Evolutionary conservation across 2,797 vertebrate genomes (phyloP), one percentile per base, ranked within the genome.

Genomic region (Picus viridis): DNA sequence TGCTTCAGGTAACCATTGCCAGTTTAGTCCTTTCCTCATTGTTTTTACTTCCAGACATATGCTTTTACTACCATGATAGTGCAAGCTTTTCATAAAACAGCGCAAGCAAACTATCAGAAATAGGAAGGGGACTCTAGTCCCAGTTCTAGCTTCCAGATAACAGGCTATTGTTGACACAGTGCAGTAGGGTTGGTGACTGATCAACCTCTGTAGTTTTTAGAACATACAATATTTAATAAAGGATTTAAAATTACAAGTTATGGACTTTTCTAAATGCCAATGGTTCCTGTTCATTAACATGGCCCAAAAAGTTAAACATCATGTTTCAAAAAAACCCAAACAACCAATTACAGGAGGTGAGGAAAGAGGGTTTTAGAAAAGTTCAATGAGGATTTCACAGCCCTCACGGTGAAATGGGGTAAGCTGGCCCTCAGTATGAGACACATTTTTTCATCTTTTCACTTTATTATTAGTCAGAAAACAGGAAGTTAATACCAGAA

Each of bases 191-290:
- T 43, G 19, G 12, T 59, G 3, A 30, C 4, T 67, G 24, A 78
- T 54, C 0, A 0, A 11, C 59, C 41, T 74, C 26, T 16, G 7
- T 26, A 17, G 10, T 77, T 83, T 54, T 6, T 41, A 22, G 23
- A 43, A 27, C 7, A 43, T 18, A n/a, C 12, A 26, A 3, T 5
- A 73, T 5, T 41, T 61, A 68, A 59, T 73, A 41, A 63, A 47
- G 10, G 16, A 10, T 53, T 90, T 45, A 41, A 74, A 83, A 81
- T 18, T 9, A 24, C 15, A 70, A 61, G 14, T 19, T 2, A 58
- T 32, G 9, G 18, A 2, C 3, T 30, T 59, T 80, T 49, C 43
- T 20, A 11, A 43, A 39, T 68, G 64, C 12, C 6, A 30, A 27
- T 74, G 2, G 51, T 32, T 22, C 39, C 29, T 54, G 1, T 45